Conservation (phyloP, 2,113 vertebrate species). For the Corythaeola cristata region DNA sequence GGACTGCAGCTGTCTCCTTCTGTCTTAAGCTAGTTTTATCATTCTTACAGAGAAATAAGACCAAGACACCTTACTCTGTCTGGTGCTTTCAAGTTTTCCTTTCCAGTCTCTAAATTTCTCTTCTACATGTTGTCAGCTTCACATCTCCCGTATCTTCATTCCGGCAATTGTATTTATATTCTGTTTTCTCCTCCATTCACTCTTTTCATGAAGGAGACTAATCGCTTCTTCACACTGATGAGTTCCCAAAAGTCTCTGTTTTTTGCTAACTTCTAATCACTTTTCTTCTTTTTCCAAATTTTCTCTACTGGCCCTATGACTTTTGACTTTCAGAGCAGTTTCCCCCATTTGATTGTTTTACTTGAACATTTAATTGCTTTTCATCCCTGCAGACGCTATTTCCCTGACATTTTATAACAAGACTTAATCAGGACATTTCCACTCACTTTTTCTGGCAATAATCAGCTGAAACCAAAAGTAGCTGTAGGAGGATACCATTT, state of each 20-base stretch:
- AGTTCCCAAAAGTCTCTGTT: not conserved
- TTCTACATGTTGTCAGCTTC: not conserved
- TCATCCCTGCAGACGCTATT: not conserved
- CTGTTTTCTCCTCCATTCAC: not conserved
- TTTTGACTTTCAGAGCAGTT: constrained; percentile 17
- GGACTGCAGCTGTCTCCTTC: not conserved
- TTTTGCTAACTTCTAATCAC: not conserved
- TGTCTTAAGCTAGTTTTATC: not conserved
- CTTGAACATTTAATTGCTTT: constrained; percentile 33
- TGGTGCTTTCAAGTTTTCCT: not conserved
- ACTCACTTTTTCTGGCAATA: not conserved
- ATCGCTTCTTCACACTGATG: not conserved
- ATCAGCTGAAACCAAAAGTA: not conserved
- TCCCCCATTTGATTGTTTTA: not conserved
- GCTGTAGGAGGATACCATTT: not conserved
- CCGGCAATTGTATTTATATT: not conserved
- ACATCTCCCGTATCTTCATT: not conserved
- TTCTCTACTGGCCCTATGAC: not conserved
- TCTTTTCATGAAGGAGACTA: not conserved
- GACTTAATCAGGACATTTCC: constrained; percentile 14
- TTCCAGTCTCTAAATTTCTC: not conserved
- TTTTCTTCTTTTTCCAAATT: not conserved
- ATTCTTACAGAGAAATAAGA: not conserved
- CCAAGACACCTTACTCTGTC: not conserved
- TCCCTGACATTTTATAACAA: constrained; percentile 24